Evolutionary conservation across 2,113 vertebrate genomes (phyloP).

Genomic region (Macquaria australasica): DNA sequence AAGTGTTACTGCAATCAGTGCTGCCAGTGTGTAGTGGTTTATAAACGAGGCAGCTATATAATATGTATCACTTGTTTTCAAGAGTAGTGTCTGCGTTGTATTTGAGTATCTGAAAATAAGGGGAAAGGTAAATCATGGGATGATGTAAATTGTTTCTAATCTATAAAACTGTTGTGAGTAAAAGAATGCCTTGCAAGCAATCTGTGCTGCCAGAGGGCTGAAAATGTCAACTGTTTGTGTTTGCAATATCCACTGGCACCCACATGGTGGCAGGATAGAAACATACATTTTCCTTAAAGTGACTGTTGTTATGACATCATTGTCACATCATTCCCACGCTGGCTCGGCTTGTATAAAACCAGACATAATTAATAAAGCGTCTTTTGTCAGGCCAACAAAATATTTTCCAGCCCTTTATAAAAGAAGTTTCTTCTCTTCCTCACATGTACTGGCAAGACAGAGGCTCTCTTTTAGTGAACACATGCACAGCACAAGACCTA

Average conservation of each 20-base stretch:
- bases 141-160: too few relatives aligned
- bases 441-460: slow-evolving; percentile 40
- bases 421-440: slow-evolving; percentile 36
- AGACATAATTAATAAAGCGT: slow-evolving; percentile 61
- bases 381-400: slow-evolving; percentile 67
- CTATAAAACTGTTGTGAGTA: too few relatives aligned
- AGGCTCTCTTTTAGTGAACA: slow-evolving; percentile 45
- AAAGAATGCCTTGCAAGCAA: not conserved
- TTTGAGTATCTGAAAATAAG: slow-evolving; percentile 18
- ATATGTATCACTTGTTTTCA: not conserved
- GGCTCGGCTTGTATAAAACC: slow-evolving; percentile 63
- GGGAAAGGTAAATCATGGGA: not conserved
- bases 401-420: slow-evolving; percentile 70
- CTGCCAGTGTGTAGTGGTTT: not conserved
- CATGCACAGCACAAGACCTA: slow-evolving; percentile 42
- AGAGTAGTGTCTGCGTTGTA: not conserved
- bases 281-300: slow-evolving; percentile 47
- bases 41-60: not conserved
- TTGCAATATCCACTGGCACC: slow-evolving; percentile 56
- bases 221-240: slow-evolving; percentile 10
- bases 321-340: slow-evolving; percentile 58
- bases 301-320: slow-evolving; percentile 41
- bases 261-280: slow-evolving; percentile 81
- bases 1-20: not conserved
- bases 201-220: not conserved